phyloP scores from a whole-genome alignment of 2,113 vertebrate species.

The Rattus norvegicus region GRCr8 NC_086027.1:119254501-119255000 shows the following conservation, averaged over 20 bases:
- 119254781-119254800: not conserved
- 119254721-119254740: not conserved
- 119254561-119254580: not conserved
- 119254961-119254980: conserved; percentile 63
- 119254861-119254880: conserved; percentile 44
- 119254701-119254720: not conserved
- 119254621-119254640: not conserved
- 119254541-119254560: not conserved
- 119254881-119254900: conserved; percentile 8
- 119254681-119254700: not conserved
- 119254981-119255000: conserved; percentile 77
- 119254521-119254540: not conserved
- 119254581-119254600: not conserved
- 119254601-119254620: not conserved
- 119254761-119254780: not conserved
- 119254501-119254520: not conserved
- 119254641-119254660: not conserved
- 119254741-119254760: not conserved
- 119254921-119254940: conserved; percentile 71
- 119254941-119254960: conserved; percentile 77
- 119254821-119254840: not conserved
- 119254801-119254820: not conserved
- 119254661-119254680: not conserved
- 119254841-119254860: conserved; percentile 9
- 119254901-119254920: conserved; percentile 28